Conservation (phyloP, 2,888 invertebrate genomes). For the Omphaloscelis lunosa region DNA sequence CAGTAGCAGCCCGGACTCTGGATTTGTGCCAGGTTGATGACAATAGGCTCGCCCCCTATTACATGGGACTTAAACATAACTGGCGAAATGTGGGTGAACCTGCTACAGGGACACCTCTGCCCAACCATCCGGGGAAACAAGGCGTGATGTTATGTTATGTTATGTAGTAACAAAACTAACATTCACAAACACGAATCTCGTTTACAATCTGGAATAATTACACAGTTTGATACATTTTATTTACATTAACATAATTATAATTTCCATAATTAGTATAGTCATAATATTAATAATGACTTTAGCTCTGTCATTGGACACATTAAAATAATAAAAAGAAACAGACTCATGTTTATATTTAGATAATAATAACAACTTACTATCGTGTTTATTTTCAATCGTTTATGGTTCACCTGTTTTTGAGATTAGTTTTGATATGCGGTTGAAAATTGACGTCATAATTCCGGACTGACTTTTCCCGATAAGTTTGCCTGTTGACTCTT, state of each 20-base stretch:
- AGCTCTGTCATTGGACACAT: conserved; percentile 20
- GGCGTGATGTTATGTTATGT: no score
- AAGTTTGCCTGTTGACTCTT: not conserved
- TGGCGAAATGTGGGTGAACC: no score
- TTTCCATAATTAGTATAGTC: conserved; percentile 22
- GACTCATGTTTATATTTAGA: conserved; percentile 15
- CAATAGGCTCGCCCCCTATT: no score
- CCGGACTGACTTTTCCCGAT: not conserved
- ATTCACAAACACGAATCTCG: conserved; percentile 2
- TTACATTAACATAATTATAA: conserved; percentile 31
- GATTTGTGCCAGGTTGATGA: no score
- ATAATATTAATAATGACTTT: conserved; percentile 39
- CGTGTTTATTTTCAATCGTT: conserved; percentile 44
- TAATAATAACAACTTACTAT: not conserved
- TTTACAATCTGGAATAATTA: not conserved
- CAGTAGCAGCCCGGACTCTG: no score
- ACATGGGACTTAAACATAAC: no score
- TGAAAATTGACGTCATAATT: not conserved
- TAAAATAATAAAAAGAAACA: conserved; percentile 41
- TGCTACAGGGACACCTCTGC: no score
- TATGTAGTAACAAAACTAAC: not conserved
- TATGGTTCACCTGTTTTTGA: conserved; percentile 32
- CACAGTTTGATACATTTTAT: conserved; percentile 14
- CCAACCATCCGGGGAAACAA: no score
- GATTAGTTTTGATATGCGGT: conserved; percentile 15